phyloP scores from a whole-genome alignment of 2,888 invertebrate genomes.

The Eupeodes latifasciatus region DNA sequence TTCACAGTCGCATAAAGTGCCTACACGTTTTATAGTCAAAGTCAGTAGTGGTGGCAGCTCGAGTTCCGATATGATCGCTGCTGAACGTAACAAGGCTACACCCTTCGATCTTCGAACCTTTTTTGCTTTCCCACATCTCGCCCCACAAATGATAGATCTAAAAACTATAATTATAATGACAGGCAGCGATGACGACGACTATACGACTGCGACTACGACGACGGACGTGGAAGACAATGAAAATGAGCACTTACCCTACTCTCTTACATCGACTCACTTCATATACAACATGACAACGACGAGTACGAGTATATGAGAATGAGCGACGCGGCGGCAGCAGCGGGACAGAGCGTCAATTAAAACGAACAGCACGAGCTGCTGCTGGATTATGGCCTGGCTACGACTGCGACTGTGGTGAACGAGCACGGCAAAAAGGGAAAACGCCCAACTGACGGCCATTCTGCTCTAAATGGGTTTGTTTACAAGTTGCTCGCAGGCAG shows the following conservation, averaged over 20 bases:
- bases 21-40: conserved; percentile 10
- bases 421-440: conserved; percentile 33
- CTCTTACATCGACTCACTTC: conserved; percentile 39
- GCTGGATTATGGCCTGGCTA: background rate
- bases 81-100: conserved; percentile 74
- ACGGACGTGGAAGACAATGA: conserved; percentile 42
- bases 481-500: conserved; percentile 54
- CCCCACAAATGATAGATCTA: conserved; percentile 34
- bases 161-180: conserved; percentile 66
- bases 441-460: conserved; percentile 59
- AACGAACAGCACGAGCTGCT: conserved; percentile 58
- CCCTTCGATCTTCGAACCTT: conserved; percentile 72
- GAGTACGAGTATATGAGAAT: too few relatives aligned
- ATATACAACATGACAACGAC: background rate
- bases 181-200: conserved; percentile 35
- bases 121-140: conserved; percentile 33
- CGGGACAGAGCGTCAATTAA: conserved; percentile 42
- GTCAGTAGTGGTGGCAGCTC: background rate
- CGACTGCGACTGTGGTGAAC: background rate
- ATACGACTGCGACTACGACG: conserved; percentile 23
- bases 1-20: background rate
- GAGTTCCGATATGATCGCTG: conserved; percentile 65
- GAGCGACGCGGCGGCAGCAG: background rate
- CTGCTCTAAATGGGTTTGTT: conserved; percentile 68
- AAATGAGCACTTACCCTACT: conserved; percentile 28